These are phyloP conservation scores for Phymanthus crucifer DNA, from an alignment of 92 coral and sea anemone genomes.

Conservation along the genomic window DNA sequence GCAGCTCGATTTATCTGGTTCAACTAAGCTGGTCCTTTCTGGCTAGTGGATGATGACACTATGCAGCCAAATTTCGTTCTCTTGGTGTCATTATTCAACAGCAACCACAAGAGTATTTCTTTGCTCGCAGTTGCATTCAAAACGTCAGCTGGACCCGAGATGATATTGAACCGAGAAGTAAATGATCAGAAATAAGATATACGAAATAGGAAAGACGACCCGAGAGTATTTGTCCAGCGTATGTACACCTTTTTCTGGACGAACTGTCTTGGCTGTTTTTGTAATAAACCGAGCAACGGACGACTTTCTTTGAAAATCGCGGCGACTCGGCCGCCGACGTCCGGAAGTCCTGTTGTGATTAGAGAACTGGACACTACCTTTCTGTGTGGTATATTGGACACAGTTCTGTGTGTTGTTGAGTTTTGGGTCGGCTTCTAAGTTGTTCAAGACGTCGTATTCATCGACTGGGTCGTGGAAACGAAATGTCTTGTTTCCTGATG, in stretches of 20 bases:
- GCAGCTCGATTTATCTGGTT: no score
- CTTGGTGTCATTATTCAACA: no score
- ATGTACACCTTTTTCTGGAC: conserved; percentile 69
- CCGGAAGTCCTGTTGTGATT: conserved; percentile 29
- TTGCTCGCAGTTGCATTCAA: not conserved
- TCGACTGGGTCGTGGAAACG: conserved; percentile 53
- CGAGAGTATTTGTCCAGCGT: conserved; percentile 75
- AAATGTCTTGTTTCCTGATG: conserved; percentile 67
- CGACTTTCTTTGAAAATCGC: conserved; percentile 51
- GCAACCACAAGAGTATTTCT: no score
- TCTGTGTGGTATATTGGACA: conserved; percentile 27
- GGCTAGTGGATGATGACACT: no score
- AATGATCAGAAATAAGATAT: conserved; percentile 58
- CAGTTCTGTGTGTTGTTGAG: conserved; percentile 38
- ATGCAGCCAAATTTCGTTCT: no score
- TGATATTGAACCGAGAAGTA: conserved; percentile 57
- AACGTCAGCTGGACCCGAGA: conserved; percentile 10
- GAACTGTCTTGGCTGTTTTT: conserved; percentile 54
- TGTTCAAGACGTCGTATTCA: conserved; percentile 22
- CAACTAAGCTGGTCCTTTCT: no score
- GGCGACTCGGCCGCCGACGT: conserved; percentile 49
- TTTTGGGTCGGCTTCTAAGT: conserved; percentile 18
- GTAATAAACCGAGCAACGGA: conserved; percentile 67
- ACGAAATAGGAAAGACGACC: conserved; percentile 65
- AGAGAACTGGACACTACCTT: conserved; percentile 8